Base-by-base conservation (phyloP, 1,140 invertebrate genomes). In the Latrodectus geometricus region DNA sequence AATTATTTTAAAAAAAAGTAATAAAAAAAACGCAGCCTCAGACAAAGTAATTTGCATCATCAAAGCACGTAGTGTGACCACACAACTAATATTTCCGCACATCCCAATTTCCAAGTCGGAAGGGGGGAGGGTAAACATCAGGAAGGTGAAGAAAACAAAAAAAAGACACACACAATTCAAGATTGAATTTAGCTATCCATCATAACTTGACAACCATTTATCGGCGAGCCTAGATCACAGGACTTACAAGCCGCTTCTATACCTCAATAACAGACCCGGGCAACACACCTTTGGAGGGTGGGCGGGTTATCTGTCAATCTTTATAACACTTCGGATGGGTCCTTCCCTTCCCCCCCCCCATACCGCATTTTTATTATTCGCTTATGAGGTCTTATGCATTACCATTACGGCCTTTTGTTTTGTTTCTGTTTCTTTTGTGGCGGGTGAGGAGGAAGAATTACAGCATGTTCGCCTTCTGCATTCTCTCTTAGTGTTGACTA, bases 121-220 rank as follows among this genome's bases (percentile, higher is more conserved):
- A 35, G 35, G 35, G 35, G 35, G 35, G 35, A 35, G 35, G 35
- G 35, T 5, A 35, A 61, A 15, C 76, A 66, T 61, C 56, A 65
- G 2, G 0, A 23, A 50, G 65, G 14, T 61, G 70, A 23, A 23
- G 68, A 35, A 66, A 56, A 76, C 68, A 69, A 84, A 84, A 83
- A n/a, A 49, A 48, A 21, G 48, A 11, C 52, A 68, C 72, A 75
- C 61, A 23, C 14, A 70, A 14, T 61, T 20, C 21, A 12, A 79
- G 82, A 84, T 84, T 84, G 82, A 84, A 84, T 84, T 84, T 84
- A 84, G 82, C 73, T 73, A 84, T 84, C 82, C 73, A 84, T 84
- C 82, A 49, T 84, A 17, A 48, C 49, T 9, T 84, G 82, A 84
- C 82, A 84, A 54, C 72, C 65, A 84, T 84, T 84, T 84, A 84